Evolutionary conservation across 2,113 vertebrate genomes (phyloP).

Genomic region (cattle (Bos taurus)): DNA sequence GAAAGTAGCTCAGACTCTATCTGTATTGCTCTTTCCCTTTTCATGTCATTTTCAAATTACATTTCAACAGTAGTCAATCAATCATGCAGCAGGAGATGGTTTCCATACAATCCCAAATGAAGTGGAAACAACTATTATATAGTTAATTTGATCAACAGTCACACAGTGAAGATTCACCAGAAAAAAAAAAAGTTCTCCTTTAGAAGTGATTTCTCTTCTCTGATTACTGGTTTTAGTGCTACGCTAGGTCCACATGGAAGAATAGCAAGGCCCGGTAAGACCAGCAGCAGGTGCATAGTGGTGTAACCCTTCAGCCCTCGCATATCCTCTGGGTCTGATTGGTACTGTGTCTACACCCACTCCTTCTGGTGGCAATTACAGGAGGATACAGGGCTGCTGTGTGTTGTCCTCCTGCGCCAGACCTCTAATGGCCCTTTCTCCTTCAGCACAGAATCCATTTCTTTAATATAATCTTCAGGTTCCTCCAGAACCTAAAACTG

Average conservation of each 20-base stretch:
- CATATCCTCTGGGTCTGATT: background rate
- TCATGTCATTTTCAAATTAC: background rate
- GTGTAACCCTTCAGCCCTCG: too few species aligned
- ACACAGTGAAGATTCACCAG: background rate
- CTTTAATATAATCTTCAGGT: background rate
- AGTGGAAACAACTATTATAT: background rate
- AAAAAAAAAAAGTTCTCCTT: background rate
- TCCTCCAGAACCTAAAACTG: background rate
- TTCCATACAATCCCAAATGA: background rate
- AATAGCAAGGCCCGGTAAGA: background rate
- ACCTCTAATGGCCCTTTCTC: background rate
- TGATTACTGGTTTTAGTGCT: background rate
- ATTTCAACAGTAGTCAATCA: background rate
- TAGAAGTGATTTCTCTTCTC: background rate
- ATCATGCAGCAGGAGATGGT: background rate
- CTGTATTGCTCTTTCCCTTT: background rate
- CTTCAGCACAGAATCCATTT: background rate
- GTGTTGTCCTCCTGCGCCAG: background rate
- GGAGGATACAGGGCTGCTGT: background rate
- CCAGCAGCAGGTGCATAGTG: background rate
- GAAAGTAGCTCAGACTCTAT: background rate
- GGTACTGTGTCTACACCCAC: fast-evolving
- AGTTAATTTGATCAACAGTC: background rate
- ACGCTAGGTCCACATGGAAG: background rate
- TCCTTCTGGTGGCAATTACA: too few species aligned